These are phyloP conservation scores for Neodontobutis hainanensis DNA, from an alignment of 2,113 vertebrate genomes.

Conservation along the genomic window DNA sequence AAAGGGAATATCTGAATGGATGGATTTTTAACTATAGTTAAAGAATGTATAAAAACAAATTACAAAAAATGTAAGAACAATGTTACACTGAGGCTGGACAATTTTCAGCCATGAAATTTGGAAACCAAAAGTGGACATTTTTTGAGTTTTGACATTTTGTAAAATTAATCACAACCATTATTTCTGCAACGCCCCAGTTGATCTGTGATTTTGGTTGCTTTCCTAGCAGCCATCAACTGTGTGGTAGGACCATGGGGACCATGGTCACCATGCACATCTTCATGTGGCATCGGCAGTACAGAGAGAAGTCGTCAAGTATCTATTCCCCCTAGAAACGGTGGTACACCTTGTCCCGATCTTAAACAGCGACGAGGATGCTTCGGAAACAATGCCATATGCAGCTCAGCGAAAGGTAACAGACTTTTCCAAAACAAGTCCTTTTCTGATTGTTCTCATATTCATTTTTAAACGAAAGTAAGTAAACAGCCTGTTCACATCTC, in stretches of 20 bases:
- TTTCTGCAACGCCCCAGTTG: not conserved
- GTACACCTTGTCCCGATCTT: slow-evolving; percentile 85
- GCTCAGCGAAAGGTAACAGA: slow-evolving; percentile 77
- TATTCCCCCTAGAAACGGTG: slow-evolving; percentile 82
- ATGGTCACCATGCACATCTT: slow-evolving; percentile 84
- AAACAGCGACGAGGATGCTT: slow-evolving; percentile 87
- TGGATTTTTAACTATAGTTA: too few relatives aligned
- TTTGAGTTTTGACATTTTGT: not conserved
- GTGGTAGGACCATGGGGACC: slow-evolving; percentile 83
- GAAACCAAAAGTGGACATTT: not conserved
- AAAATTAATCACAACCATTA: not conserved
- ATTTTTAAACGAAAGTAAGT: not conserved
- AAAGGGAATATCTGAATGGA: too few relatives aligned
- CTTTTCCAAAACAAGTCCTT: not conserved
- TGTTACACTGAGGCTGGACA: too few relatives aligned
- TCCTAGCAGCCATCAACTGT: slow-evolving; percentile 83
- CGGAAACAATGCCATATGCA: slow-evolving; percentile 78
- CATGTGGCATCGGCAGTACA: slow-evolving; percentile 82
- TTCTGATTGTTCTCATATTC: not conserved
- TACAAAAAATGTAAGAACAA: too few relatives aligned
- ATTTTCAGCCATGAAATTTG: too few relatives aligned
- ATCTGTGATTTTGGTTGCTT: slow-evolving; percentile 18
- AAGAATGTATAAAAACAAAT: too few relatives aligned
- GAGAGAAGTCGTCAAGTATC: slow-evolving; percentile 84
- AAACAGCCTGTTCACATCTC: not conserved